A percentile compares a stretch with the other conserved stretches of the same genome.
These are phyloP conservation scores for Pilophorus perplexus DNA, from an alignment of 2,888 invertebrate species.

Conservation along the genomic window DNA sequence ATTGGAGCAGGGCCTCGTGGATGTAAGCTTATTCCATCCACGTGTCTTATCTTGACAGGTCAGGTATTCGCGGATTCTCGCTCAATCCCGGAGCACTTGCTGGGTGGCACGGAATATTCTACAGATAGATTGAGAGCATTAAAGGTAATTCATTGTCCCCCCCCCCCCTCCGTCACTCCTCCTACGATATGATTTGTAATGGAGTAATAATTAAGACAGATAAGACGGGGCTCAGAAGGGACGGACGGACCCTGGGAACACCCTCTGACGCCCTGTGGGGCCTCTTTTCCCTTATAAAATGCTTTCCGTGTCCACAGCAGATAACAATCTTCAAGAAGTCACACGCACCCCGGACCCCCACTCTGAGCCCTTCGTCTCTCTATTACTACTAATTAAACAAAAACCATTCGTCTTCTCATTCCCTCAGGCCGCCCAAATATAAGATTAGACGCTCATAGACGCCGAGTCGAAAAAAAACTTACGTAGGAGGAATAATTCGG, in stretches of 20 bases:
- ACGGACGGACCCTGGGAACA: conserved; percentile 26
- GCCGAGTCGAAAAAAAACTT: background rate
- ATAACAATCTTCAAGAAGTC: conserved; percentile 36
- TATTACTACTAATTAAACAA: conserved; percentile 39
- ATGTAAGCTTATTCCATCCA: too few relatives aligned
- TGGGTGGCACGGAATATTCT: background rate
- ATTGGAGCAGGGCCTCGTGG: too few relatives aligned
- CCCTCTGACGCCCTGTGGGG: conserved; percentile 40
- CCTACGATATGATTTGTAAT: conserved; percentile 37
- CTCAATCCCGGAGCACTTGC: too few relatives aligned
- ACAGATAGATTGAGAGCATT: conserved; percentile 5
- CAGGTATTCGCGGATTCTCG: too few relatives aligned
- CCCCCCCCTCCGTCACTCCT: background rate
- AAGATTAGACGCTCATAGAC: background rate
- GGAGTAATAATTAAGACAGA: conserved; percentile 38
- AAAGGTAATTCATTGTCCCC: conserved; percentile 22
- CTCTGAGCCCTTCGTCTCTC: conserved; percentile 28
- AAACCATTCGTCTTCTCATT: conserved; percentile 33
- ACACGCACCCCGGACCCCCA: conserved; percentile 37
- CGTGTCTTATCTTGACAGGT: too few relatives aligned
- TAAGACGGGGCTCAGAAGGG: conserved; percentile 17
- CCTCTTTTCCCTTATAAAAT: conserved; percentile 41
- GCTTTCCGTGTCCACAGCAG: conserved; percentile 40
- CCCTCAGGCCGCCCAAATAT: background rate
- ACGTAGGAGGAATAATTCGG: conserved; percentile 1